Conservation (phyloP, 2,888 invertebrate genomes). For the Stenodema calcarata region DNA sequence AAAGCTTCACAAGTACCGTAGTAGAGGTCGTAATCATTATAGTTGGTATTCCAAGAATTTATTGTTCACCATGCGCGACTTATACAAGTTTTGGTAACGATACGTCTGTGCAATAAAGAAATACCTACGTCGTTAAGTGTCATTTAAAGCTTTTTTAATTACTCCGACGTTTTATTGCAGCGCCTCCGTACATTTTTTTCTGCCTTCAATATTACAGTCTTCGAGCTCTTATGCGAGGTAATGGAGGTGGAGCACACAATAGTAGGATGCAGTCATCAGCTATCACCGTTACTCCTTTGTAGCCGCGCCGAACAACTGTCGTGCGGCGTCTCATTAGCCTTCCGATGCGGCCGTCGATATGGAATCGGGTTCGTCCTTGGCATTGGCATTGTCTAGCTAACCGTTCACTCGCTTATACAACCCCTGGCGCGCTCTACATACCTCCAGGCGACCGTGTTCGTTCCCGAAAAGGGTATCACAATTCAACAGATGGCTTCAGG, state of each 20-base stretch:
- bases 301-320: background rate
- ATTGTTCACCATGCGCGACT: no score
- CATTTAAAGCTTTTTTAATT: no score
- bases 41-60: no score
- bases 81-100: no score
- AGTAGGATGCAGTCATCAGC: background rate
- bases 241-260: background rate
- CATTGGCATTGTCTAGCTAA: background rate
- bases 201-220: background rate
- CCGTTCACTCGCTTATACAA: background rate
- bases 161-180: no score
- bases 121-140: no score
- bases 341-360: background rate
- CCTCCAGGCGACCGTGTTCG: background rate
- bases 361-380: background rate
- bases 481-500: no score
- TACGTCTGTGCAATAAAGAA: no score
- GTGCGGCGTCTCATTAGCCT: background rate
- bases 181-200: background rate
- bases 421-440: background rate
- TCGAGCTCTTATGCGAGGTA: background rate
- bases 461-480: background rate
- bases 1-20: no score
- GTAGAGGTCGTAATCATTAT: no score
- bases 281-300: background rate